Evolutionary conservation across 2,797 vertebrate species (phyloP).

Genomic region (Agapornis canus): DNA sequence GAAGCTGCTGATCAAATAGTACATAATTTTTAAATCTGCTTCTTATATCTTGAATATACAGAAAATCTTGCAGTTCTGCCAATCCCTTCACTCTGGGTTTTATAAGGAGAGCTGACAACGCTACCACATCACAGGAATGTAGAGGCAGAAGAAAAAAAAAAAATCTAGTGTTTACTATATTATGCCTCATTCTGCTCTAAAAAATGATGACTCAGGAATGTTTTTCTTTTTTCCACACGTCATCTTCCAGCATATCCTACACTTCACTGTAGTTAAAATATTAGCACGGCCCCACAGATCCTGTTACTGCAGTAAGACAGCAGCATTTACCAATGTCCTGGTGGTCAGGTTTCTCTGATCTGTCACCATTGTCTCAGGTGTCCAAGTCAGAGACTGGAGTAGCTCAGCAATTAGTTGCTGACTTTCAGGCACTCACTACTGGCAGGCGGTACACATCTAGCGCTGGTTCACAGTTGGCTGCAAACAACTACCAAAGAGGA

Average conservation of each 20-base stretch:
- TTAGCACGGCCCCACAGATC: background rate
- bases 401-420: background rate
- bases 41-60: background rate
- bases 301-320: background rate
- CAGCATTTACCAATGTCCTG: fast-evolving
- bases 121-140: fast-evolving
- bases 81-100: background rate
- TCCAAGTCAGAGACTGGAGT: background rate
- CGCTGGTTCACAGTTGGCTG: background rate
- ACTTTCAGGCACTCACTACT: background rate
- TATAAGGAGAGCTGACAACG: background rate
- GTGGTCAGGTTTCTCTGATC: background rate
- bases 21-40: constrained; percentile 21
- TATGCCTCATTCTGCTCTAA: background rate
- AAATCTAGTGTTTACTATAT: background rate
- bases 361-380: background rate
- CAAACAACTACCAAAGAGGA: background rate
- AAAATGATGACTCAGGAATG: background rate
- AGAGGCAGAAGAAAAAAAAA: background rate
- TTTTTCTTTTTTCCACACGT: background rate
- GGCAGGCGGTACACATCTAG: background rate
- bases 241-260: background rate
- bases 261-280: background rate
- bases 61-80: constrained; percentile 8
- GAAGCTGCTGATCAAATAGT: constrained; percentile 33